Conservation (phyloP, 2,888 invertebrate species). For the Drosophila borealis region DNA sequence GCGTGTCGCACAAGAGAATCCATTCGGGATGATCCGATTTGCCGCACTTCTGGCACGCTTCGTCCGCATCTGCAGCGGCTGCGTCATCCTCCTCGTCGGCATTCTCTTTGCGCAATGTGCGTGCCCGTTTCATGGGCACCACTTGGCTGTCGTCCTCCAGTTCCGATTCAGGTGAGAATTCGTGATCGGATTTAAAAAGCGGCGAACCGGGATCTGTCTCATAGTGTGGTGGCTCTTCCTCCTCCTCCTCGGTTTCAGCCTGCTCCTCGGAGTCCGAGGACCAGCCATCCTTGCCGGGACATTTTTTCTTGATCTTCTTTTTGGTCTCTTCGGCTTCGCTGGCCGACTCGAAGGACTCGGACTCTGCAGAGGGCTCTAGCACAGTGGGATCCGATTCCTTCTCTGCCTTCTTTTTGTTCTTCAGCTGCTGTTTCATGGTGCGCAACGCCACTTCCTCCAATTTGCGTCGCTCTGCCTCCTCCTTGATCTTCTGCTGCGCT, state of each 20-base stretch:
- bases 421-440: slow-evolving; percentile 88
- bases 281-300: slow-evolving; percentile 83
- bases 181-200: slow-evolving; percentile 94
- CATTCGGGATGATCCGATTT: slow-evolving; percentile 98
- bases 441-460: slow-evolving; percentile 90
- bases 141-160: slow-evolving; percentile 88
- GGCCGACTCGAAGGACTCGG: slow-evolving; percentile 73
- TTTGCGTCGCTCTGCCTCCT: slow-evolving; percentile 92
- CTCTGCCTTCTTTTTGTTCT: slow-evolving; percentile 85
- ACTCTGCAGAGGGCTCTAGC: slow-evolving; percentile 74
- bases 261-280: slow-evolving; percentile 85
- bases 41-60: slow-evolving; percentile 95
- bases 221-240: slow-evolving; percentile 85
- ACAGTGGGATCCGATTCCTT: slow-evolving; percentile 82
- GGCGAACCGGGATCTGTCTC: slow-evolving; percentile 86
- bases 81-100: slow-evolving; percentile 82
- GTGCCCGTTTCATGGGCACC: slow-evolving; percentile 92
- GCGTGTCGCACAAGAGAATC: slow-evolving; percentile 96
- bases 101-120: slow-evolving; percentile 92
- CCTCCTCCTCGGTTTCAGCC: slow-evolving; percentile 85
- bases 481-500: slow-evolving; percentile 94
- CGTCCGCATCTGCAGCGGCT: slow-evolving; percentile 86
- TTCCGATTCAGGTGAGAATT: slow-evolving; percentile 96
- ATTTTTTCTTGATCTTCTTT: slow-evolving; percentile 84
- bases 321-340: slow-evolving; percentile 81